Base-by-base conservation (phyloP, 2,113 vertebrate genomes). In the Sturnira hondurensis region DNA sequence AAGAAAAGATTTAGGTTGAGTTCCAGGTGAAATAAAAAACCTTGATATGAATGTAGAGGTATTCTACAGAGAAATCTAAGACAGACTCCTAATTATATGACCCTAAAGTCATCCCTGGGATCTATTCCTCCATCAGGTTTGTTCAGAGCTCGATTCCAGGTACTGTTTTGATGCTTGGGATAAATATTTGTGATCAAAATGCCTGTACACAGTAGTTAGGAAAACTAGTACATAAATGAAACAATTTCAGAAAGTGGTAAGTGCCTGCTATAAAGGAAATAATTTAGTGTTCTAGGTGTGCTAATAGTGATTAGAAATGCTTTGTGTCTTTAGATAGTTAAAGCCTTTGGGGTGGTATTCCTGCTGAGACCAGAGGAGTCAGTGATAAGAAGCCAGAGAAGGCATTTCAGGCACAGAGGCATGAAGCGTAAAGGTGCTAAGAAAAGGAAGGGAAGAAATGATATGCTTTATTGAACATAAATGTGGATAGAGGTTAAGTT, bases 151-250 rank as follows among this genome's bases (percentile, higher is more conserved):
- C 76, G 15, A 65, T 22, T 50, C 7, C 24, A 85, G 63, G 19
- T 9, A 89, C 20, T 81, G 70, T 74, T 80, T 38, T 91, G 4
- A 50, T 67, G 26, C 50, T 81, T 26, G 43, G 9, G 19, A 80
- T 36, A 91, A 96, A 74, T 52, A 20, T 45, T 81, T 81, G 38
- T 91, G 63, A 91, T 88, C 24, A 92, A 94, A 90, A 85, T 88
- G 28, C 31, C 71, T 77, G 4, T 38, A 77, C 2, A 58, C 8
- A 82, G 33, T 76, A 87, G 17, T 47, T 85, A 83, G 24, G 47
- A 93, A 95, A 85, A 80, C 20, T 38, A 85, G 36, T 33, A 88
- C 4, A 56, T 28, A 61, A 65, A 58, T 52, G 19, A 73, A 96
- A 81, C 36, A 71, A 91, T 56, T 93, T 86, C 82, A 93, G 22